Conservation (phyloP, 1,140 invertebrate genomes). For the Tetraneura akinire region DNA sequence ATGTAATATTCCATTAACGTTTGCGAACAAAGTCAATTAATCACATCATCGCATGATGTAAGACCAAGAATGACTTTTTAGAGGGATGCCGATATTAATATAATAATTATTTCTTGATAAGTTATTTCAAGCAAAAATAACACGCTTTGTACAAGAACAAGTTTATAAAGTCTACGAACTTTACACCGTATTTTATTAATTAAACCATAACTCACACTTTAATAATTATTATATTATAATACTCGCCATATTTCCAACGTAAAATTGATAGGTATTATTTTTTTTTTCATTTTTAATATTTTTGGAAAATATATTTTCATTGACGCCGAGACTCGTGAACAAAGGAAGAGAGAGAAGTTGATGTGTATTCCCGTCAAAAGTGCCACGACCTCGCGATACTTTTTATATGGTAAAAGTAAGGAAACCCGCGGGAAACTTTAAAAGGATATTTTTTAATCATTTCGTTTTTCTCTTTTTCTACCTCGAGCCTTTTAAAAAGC, state of each 20-base stretch:
- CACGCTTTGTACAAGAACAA: background rate
- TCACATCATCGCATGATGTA: too few relatives aligned
- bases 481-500: background rate
- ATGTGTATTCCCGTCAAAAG: background rate
- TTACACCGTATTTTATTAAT: constrained; percentile 19
- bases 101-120: background rate
- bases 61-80: too few relatives aligned
- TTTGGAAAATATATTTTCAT: too few relatives aligned
- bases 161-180: background rate
- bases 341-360: background rate
- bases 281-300: too few relatives aligned
- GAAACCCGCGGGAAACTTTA: background rate
- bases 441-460: background rate
- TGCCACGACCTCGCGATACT: background rate
- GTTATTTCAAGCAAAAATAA: background rate
- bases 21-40: too few relatives aligned
- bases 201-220: constrained; percentile 2
- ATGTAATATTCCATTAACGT: too few relatives aligned
- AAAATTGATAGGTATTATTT: too few relatives aligned
- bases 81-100: background rate
- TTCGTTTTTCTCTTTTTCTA: background rate
- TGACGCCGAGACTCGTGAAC: too few relatives aligned
- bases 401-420: too few relatives aligned
- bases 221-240: too few relatives aligned
- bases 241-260: too few relatives aligned